phyloP scores from a whole-genome alignment of 2,113 vertebrate genomes.

The Vimba vimba region DNA sequence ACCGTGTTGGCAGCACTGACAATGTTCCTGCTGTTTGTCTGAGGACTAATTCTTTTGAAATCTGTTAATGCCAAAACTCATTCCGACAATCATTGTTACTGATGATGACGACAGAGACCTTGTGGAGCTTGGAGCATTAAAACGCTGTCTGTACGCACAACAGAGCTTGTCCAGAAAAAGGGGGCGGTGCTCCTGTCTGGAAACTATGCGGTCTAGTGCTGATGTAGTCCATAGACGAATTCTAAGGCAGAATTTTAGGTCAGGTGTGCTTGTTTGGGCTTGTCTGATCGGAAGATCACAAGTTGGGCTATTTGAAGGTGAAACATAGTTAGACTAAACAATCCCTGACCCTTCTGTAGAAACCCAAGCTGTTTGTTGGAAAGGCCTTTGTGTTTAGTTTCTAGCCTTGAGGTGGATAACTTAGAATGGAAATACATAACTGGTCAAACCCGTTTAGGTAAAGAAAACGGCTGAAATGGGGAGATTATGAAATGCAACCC shows the following conservation, averaged over 20 bases:
- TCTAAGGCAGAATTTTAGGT: not conserved
- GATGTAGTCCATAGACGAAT: not conserved
- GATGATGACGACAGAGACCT: not conserved
- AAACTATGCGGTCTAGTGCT: constrained; percentile 10
- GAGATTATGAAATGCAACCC: constrained; percentile 2
- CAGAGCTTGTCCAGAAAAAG: not conserved
- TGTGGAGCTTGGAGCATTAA: not conserved
- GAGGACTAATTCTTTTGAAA: constrained; percentile 21
- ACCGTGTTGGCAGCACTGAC: not conserved
- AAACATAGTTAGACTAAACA: not conserved
- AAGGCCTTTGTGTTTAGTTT: constrained; percentile 17
- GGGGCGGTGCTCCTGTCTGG: constrained; percentile 8
- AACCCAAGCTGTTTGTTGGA: not conserved
- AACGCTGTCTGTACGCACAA: not conserved
- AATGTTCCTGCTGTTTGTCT: constrained; percentile 1
- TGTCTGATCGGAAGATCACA: not conserved
- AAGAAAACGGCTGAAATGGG: not conserved
- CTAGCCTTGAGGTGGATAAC: not conserved
- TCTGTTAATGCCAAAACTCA: constrained; percentile 1
- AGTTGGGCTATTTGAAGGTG: not conserved
- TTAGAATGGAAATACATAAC: constrained; percentile 33
- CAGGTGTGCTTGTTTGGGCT: constrained; percentile 20
- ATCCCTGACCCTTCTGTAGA: not conserved
- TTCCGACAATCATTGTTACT: not conserved
- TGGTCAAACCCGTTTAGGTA: constrained; percentile 55